phyloP scores from a whole-genome alignment of 2,797 vertebrate species.

The Lepus oiostolus region DNA sequence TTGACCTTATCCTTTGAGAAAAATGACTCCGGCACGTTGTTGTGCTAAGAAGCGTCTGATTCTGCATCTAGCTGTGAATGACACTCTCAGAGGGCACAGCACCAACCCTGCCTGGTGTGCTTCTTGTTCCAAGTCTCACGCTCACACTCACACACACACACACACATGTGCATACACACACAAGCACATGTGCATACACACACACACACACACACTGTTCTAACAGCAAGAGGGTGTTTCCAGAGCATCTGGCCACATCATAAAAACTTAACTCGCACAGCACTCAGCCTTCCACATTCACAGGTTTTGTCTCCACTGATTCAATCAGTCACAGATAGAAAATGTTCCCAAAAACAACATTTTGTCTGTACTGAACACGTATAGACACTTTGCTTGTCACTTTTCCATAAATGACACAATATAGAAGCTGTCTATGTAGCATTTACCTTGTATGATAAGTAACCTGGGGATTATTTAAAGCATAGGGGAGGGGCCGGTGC shows the following conservation, averaged over 20 bases:
- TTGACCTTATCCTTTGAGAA: constrained; percentile 36
- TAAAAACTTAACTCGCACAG: neutral
- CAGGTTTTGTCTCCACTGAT: neutral
- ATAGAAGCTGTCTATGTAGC: neutral
- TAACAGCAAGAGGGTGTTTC: neutral
- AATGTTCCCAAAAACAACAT: neutral
- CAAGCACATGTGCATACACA: neutral
- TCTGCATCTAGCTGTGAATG: neutral
- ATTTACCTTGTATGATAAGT: neutral
- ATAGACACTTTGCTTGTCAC: neutral
- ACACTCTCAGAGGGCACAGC: neutral
- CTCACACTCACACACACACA: neutral
- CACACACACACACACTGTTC: neutral
- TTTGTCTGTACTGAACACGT: neutral
- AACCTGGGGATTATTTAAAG: neutral
- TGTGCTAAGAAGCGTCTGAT: neutral
- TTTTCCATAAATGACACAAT: neutral
- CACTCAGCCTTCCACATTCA: neutral
- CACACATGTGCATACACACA: neutral
- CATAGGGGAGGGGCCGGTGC: neutral
- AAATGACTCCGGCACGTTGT: neutral
- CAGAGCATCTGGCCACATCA: neutral
- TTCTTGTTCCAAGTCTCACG: neutral
- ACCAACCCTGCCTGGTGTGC: neutral
- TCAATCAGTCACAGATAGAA: neutral